Evolutionary conservation across 37 sponge, comb jelly and placozoan genomes (phyloP), one percentile per base, ranked within the genome.

Genomic region (Agelas oroides): DNA sequence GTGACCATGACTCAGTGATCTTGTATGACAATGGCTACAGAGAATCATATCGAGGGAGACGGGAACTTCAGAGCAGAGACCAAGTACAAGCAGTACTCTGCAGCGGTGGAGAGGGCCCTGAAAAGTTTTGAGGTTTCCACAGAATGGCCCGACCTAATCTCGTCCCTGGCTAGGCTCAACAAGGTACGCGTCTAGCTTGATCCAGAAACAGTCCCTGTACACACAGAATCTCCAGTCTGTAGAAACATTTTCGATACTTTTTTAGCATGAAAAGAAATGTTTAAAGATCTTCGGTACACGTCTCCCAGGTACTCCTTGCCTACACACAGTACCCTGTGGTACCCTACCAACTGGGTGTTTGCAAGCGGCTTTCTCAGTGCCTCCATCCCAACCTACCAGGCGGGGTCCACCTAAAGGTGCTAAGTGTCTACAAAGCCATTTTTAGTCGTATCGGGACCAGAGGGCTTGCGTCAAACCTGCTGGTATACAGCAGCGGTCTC

Each of bases 71-170:
- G 60, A 27, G 37, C 33, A 11, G 94, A 96, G 59, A 40, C 94
- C 27, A 96, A 93, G 88, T 97, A 84, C 71, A 84, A 86, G 70
- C 78, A 86, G 80, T 97, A 88, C 68, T 74, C 82, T 2, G 69
- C 68, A 21, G 73, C 89, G 15, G 81, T 94, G 19, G 97, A 97
- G 76, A 88, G 87, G 37, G 92, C 93, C 19, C 84, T 97, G 72
- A 92, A 84, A 53, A 54, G 61, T 31, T 97, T 97, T 74, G 97
- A 97, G 70, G n/a, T 82, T 12, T 73, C 95, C 33, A 87, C 84
- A 28, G 95, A 97, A 69, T 97, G 97, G 97, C 93, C 87, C 27
- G 97, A 97, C 59, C 84, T 94, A n/a, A 92, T 94, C 35, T 90
- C 95, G 5, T 86, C 72, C 34, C 80, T 97, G 63, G 72, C 89